Conservation (phyloP, 2,113 vertebrate genomes). For the Malurus elegans region DNA sequence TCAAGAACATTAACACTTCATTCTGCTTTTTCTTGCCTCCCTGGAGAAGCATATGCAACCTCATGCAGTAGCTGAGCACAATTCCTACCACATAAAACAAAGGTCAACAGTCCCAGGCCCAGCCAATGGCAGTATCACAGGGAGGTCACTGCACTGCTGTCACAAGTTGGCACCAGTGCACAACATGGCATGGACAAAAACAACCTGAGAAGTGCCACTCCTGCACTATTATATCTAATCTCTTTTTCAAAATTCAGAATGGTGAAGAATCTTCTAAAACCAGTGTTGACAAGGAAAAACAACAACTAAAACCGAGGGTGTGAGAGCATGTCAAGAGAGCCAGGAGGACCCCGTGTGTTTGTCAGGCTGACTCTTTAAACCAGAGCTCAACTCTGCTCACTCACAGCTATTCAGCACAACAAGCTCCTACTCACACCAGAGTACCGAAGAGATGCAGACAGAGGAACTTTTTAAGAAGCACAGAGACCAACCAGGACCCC, state of each 20-base stretch:
- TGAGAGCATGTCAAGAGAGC: neutral
- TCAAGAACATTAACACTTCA: neutral
- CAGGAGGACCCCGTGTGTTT: neutral
- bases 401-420: conserved; percentile 67
- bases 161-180: accelerated
- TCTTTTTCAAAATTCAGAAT: neutral
- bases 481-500: conserved; percentile 22
- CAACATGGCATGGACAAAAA: neutral
- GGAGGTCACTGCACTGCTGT: accelerated
- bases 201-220: neutral
- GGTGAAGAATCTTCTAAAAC: neutral
- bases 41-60: neutral
- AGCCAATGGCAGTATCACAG: neutral
- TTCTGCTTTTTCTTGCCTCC: neutral
- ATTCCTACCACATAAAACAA: neutral
- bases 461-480: conserved; percentile 57
- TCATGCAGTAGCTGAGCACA: neutral
- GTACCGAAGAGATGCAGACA: conserved; percentile 23
- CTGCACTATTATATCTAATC: neutral
- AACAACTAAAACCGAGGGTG: neutral
- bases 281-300: neutral
- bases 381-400: conserved; percentile 54
- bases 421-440: conserved; percentile 17
- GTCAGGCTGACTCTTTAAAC: conserved; percentile 60
- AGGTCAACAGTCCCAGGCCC: neutral